Percentiles rank a stretch among this genome's conserved stretches.
phyloP scores from a whole-genome alignment of 2,888 invertebrate genomes.

The Ganaspis brasiliensis region DNA sequence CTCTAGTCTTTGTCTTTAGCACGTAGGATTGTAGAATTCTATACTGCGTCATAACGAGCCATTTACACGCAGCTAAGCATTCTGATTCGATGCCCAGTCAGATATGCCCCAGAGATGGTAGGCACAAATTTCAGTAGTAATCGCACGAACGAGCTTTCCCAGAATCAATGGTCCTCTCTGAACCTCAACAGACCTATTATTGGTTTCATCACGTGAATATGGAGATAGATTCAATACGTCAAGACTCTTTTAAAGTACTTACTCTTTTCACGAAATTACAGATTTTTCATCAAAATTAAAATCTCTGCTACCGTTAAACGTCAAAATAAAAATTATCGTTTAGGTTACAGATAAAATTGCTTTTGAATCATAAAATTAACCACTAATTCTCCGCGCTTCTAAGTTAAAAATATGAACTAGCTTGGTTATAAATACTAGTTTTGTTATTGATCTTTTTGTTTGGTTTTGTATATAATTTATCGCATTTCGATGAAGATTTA shows the following conservation, averaged over 20 bases:
- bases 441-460: no score
- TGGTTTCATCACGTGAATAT: constrained; percentile 32
- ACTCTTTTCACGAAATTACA: not conserved
- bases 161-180: constrained; percentile 26
- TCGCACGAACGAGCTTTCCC: constrained; percentile 23
- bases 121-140: constrained; percentile 38
- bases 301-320: no score
- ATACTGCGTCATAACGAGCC: constrained; percentile 32
- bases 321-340: no score
- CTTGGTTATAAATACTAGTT: no score
- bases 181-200: constrained; percentile 23
- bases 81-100: constrained; percentile 17
- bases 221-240: constrained; percentile 14
- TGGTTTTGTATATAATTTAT: no score
- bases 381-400: no score
- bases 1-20: not conserved
- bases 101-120: constrained; percentile 36
- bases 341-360: no score
- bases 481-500: no score
- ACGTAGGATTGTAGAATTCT: constrained; percentile 8
- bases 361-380: no score
- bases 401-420: no score
- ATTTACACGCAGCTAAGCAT: constrained; percentile 40
- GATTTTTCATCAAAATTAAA: not conserved
- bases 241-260: constrained; percentile 7